Percentiles rank a stretch among this genome's conserved stretches.
phyloP scores from a whole-genome alignment of 2,113 vertebrate genomes.

The Channa maculata region DNA sequence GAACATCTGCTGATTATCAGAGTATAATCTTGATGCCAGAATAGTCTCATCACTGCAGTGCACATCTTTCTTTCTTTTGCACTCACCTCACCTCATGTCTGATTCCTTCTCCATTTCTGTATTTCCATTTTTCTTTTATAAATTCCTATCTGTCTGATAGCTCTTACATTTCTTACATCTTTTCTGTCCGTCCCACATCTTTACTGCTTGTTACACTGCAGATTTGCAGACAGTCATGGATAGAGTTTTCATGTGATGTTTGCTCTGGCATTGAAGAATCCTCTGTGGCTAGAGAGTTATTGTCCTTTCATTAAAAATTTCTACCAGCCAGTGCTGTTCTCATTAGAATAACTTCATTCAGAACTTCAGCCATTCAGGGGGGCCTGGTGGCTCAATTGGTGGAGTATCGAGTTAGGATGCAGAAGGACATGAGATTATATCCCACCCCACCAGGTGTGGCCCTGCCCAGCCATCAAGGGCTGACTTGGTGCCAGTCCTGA shows the following conservation, averaged over 20 bases:
- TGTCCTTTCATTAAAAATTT: neutral
- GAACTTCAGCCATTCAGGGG: too few relatives aligned
- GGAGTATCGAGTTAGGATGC: too few relatives aligned
- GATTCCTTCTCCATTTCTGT: neutral
- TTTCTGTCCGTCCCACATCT: neutral
- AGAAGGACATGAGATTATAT: too few relatives aligned
- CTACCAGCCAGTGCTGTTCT: too few relatives aligned
- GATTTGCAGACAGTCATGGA: neutral
- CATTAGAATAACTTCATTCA: too few relatives aligned
- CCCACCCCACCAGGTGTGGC: too few relatives aligned
- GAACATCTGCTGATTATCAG: neutral
- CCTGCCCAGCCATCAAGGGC: too few relatives aligned
- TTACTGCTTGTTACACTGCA: neutral
- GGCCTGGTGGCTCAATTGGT: too few relatives aligned
- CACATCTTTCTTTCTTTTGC: neutral
- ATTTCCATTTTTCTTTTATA: neutral
- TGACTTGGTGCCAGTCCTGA: too few relatives aligned
- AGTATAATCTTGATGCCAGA: neutral
- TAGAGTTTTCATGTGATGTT: neutral
- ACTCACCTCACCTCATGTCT: too few relatives aligned
- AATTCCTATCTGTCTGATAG: neutral
- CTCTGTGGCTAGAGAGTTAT: neutral
- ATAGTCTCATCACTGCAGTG: neutral
- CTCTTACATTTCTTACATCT: neutral
- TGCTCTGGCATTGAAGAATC: neutral